Evolutionary conservation across 2,797 vertebrate genomes (phyloP).

Genomic region (Petrocephalus schoutedeni): DNA sequence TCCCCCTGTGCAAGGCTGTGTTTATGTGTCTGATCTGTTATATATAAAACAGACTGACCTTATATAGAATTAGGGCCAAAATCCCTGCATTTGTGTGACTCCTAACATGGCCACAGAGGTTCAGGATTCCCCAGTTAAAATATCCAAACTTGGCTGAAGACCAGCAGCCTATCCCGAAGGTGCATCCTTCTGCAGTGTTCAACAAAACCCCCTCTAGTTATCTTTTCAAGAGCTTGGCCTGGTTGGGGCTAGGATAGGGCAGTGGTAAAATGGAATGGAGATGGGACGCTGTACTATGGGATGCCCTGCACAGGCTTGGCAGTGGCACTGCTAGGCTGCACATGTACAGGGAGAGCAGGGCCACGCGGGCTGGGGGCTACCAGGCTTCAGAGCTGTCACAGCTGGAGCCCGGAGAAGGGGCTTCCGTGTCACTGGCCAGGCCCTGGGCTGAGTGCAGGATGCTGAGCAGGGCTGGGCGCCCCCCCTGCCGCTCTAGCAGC

Average conservation of each 20-base stretch:
- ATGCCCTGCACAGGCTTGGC: neutral
- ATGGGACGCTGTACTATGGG: neutral
- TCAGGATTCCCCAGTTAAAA: neutral
- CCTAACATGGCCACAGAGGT: neutral
- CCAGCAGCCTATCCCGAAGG: neutral
- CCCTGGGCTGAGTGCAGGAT: conserved; percentile 62
- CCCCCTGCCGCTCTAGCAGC: conserved; percentile 79
- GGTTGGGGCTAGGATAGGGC: neutral
- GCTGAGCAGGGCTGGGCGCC: conserved; percentile 68
- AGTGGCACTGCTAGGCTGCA: neutral
- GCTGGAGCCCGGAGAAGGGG: conserved; percentile 72
- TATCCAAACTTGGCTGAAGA: neutral
- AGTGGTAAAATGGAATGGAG: neutral
- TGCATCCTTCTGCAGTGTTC: neutral
- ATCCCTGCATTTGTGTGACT: neutral
- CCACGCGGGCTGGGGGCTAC: conserved; percentile 47
- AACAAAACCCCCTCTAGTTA: neutral
- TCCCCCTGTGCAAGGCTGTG: neutral
- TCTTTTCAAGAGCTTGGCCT: neutral
- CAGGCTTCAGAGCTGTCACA: conserved; percentile 67
- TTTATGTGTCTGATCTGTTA: neutral
- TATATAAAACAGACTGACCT: neutral
- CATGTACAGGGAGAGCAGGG: conserved; percentile 27
- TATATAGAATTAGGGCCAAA: neutral
- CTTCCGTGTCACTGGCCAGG: conserved; percentile 64